phyloP scores from a whole-genome alignment of 2,113 vertebrate species.

The Thalassoma bifasciatum region DNA sequence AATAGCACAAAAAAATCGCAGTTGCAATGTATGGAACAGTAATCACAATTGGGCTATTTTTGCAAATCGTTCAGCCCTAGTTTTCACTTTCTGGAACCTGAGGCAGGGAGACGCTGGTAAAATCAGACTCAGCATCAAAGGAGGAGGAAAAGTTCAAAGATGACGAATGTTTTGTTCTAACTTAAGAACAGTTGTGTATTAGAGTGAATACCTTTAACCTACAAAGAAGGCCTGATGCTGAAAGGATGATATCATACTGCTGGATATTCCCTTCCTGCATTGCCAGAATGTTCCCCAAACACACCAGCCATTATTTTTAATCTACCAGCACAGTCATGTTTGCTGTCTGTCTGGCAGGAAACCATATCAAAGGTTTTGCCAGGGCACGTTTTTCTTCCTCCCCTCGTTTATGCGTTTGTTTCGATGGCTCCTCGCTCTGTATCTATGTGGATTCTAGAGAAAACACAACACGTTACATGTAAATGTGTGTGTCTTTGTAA shows the following conservation, averaged over 20 bases:
- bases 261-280: not conserved
- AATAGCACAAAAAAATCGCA: no score
- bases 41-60: no score
- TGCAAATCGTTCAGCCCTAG: no score
- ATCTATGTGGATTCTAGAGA: constrained; percentile 17
- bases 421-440: constrained; percentile 4
- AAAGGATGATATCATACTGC: not conserved
- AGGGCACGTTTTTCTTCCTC: not conserved
- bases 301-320: not conserved
- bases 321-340: not conserved
- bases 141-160: no score
- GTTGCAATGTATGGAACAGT: no score
- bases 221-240: not conserved
- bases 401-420: not conserved
- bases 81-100: no score
- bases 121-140: no score
- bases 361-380: not conserved
- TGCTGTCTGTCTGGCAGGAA: not conserved
- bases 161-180: no score
- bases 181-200: no score
- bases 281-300: not conserved
- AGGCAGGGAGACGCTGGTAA: no score
- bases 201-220: not conserved
- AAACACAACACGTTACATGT: not conserved
- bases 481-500: not conserved